Conservation (phyloP, 2,888 invertebrate species). For the Hyposoter dolosus region DNA sequence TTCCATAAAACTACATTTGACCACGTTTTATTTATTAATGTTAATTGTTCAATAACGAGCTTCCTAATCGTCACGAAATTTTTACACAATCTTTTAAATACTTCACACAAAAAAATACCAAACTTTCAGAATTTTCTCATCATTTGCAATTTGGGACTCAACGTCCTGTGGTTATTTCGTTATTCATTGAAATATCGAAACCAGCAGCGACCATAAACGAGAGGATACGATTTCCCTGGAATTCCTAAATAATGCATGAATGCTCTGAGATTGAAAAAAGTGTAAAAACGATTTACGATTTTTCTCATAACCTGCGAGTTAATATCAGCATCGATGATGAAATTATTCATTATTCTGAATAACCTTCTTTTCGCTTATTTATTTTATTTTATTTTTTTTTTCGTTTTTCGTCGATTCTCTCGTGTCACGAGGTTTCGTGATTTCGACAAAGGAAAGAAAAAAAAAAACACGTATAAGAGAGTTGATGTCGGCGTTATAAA, state of each 20-base stretch:
- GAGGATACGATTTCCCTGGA: background rate
- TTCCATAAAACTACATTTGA: no score
- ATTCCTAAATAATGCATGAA: background rate
- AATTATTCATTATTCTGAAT: conserved; percentile 18
- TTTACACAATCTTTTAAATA: no score
- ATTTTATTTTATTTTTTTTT: no score
- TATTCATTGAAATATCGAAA: background rate
- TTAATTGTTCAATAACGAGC: no score
- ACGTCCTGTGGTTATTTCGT: background rate
- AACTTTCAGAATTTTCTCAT: no score
- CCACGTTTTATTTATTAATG: no score
- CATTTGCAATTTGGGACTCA: no score
- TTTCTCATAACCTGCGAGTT: conserved; percentile 20
- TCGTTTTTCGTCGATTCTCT: conserved; percentile 18
- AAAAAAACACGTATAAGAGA: conserved; percentile 42
- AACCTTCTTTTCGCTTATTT: conserved; percentile 9
- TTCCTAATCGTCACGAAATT: no score
- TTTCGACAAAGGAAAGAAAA: background rate
- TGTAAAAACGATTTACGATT: conserved; percentile 31
- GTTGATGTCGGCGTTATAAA: conserved; percentile 64
- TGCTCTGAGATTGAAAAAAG: background rate
- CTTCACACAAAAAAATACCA: no score
- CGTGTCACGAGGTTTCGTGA: conserved; percentile 21
- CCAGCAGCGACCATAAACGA: background rate
- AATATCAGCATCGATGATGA: conserved; percentile 42